Conservation (phyloP, 2,888 invertebrate species). For the Allacma fusca region DNA sequence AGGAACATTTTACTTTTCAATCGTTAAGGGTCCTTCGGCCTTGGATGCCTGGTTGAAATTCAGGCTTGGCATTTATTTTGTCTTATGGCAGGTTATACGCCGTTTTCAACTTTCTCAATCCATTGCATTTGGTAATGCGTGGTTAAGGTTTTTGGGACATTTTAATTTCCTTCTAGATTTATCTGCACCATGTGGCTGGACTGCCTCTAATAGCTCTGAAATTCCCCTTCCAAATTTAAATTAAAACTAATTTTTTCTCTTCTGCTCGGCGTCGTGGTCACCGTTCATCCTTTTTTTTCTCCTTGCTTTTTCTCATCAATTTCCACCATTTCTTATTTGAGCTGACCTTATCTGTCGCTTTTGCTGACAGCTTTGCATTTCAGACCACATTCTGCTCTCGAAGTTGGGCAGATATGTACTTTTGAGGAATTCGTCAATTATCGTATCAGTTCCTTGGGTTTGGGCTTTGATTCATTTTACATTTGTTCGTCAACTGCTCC, state of each 20-base stretch:
- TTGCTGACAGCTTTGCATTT: background rate
- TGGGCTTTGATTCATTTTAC: too few relatives aligned
- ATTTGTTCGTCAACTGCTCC: too few relatives aligned
- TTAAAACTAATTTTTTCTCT: background rate
- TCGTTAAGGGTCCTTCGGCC: slow-evolving; percentile 23
- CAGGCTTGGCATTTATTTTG: slow-evolving; percentile 22
- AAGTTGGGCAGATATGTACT: too few relatives aligned
- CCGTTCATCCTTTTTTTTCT: too few relatives aligned
- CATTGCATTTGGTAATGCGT: background rate
- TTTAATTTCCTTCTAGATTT: slow-evolving; percentile 27
- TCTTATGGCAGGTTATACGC: slow-evolving; percentile 11
- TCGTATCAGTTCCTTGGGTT: background rate
- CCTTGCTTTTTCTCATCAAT: background rate
- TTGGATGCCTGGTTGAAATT: slow-evolving; percentile 19
- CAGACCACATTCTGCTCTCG: background rate
- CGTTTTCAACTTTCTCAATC: slow-evolving; percentile 3
- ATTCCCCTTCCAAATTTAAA: background rate
- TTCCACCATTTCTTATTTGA: background rate
- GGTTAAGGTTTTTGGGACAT: slow-evolving; percentile 14
- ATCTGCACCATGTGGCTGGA: slow-evolving; percentile 27
- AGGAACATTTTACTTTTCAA: background rate
- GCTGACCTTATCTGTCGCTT: slow-evolving; percentile 1
- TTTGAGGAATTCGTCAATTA: background rate
- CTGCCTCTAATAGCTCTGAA: background rate
- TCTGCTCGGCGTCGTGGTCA: background rate